Conservation (phyloP, 2,113 vertebrate genomes). For the Oryzias woworae region DNA sequence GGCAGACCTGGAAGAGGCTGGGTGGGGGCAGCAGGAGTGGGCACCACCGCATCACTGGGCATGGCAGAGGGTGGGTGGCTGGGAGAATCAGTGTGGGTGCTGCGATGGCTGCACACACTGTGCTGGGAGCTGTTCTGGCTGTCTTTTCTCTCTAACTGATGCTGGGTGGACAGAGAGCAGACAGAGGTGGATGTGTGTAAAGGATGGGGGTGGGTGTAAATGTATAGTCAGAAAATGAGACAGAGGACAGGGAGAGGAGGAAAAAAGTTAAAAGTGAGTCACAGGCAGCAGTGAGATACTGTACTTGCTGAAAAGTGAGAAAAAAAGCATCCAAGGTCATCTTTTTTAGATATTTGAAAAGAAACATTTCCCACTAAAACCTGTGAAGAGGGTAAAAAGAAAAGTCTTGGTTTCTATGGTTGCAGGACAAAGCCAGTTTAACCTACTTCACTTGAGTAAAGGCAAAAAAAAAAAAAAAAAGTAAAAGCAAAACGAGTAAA, state of each 20-base stretch:
- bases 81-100: conserved; percentile 90
- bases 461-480: too few species aligned
- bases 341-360: conserved; percentile 42
- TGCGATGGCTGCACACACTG: conserved; percentile 94
- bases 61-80: conserved; percentile 83
- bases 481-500: too few species aligned
- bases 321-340: conserved; percentile 60
- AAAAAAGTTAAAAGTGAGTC: conserved; percentile 41
- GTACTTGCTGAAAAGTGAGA: conserved; percentile 24
- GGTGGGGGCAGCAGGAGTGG: conserved; percentile 74
- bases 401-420: conserved; percentile 63
- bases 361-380: conserved; percentile 33
- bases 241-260: conserved; percentile 24
- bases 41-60: conserved; percentile 69
- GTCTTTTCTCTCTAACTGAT: conserved; percentile 98
- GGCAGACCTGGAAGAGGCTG: conserved; percentile 78
- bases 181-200: conserved; percentile 15
- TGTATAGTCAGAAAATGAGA: conserved; percentile 16
- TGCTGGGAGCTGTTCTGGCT: conserved; percentile 98
- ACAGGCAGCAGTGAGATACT: conserved; percentile 27
- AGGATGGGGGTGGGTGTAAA: conserved; percentile 19
- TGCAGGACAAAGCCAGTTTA: conserved; percentile 46
- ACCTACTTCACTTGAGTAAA: conserved; percentile 2
- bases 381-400: conserved; percentile 16
- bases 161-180: conserved; percentile 70